Conservation (phyloP, 2,888 invertebrate genomes). For the Drosophila atripex region DNA sequence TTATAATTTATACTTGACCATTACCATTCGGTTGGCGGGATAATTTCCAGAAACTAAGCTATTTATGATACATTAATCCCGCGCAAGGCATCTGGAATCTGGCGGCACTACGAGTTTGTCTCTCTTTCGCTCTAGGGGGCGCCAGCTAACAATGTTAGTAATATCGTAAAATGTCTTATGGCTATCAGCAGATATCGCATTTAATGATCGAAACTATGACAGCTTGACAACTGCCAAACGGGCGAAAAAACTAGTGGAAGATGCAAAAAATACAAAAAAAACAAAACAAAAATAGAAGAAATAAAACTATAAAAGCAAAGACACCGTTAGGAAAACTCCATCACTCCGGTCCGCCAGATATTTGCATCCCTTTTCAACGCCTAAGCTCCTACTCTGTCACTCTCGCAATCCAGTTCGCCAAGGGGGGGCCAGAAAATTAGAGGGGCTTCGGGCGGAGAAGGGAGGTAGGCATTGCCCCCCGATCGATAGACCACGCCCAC, state of each 20-base stretch:
- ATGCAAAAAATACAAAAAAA: constrained; percentile 32
- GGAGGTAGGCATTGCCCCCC: constrained; percentile 24
- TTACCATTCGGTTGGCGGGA: constrained; percentile 19
- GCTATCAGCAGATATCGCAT: constrained; percentile 75
- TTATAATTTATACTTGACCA: constrained; percentile 48
- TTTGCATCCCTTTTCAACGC: not conserved
- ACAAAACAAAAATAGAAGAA: not conserved
- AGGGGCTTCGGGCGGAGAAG: constrained; percentile 44
- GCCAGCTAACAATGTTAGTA: constrained; percentile 62
- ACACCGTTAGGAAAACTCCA: constrained; percentile 49
- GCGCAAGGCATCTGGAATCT: constrained; percentile 9
- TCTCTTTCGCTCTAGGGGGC: constrained; percentile 36
- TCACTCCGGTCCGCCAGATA: constrained; percentile 15
- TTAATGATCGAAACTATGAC: constrained; percentile 74
- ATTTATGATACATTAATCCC: constrained; percentile 49
- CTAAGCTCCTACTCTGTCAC: constrained; percentile 1
- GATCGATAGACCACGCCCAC: constrained; percentile 75
- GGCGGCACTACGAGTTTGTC: constrained; percentile 17
- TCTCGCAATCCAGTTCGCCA: constrained; percentile 25
- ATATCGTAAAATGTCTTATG: constrained; percentile 74
- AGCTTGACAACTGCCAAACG: constrained; percentile 70
- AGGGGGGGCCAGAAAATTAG: constrained; percentile 37
- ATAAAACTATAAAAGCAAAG: not conserved
- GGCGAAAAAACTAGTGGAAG: constrained; percentile 32
- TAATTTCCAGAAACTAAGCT: constrained; percentile 39